Base-by-base conservation (phyloP, 2,113 vertebrate genomes). In the Pygathrix nemaeus region DNA sequence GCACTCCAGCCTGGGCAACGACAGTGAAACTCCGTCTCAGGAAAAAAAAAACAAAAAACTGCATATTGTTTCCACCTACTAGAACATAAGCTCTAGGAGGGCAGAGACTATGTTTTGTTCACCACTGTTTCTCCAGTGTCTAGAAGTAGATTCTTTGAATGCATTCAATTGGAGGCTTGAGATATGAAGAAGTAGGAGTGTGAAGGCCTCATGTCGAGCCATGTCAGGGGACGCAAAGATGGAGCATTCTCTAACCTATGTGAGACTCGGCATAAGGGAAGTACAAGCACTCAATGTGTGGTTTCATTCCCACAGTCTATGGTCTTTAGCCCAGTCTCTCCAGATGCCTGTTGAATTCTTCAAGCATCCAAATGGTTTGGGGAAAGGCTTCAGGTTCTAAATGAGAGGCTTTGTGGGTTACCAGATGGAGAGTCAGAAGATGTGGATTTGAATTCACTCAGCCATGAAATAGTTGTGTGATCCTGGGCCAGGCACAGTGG, bases 241-340 rank as follows among this genome's bases (percentile, higher is more conserved):
- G 6, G 7, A 16, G 43, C 17, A n/a, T 38, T 45, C 75, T 66
- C 27, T 64, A 7, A 35, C 21, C 23, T 18, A 40, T 75, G 10
- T 13, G 32, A 59, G 27, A 5, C 30, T 70, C 25, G 4, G 11
- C 43, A 32, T 9, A 25, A 79, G 61, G 18, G 20, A 48, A 55
- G 78, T 1, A 7, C 21, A 43, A 32, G 35, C 3, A 1, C n/a
- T 50, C 12, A 6, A 0, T 2, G 17, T 9, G 52, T 30, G 50
- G n/a, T 27, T 73, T 57, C 32, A 16, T 9, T 43, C 61, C 48
- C 23, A n/a, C 8, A 18, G n/a, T 20, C 76, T 64, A 3, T 1
- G 38, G 55, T 38, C 75, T 78, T 52, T 23, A 68, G 18, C 12
- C 30, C 45, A 45, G 30, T 27, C 35, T 76, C 32, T 79, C 84